Evolutionary conservation across 2,888 invertebrate genomes (phyloP).

Genomic region (Neoaliturus tenellus): DNA sequence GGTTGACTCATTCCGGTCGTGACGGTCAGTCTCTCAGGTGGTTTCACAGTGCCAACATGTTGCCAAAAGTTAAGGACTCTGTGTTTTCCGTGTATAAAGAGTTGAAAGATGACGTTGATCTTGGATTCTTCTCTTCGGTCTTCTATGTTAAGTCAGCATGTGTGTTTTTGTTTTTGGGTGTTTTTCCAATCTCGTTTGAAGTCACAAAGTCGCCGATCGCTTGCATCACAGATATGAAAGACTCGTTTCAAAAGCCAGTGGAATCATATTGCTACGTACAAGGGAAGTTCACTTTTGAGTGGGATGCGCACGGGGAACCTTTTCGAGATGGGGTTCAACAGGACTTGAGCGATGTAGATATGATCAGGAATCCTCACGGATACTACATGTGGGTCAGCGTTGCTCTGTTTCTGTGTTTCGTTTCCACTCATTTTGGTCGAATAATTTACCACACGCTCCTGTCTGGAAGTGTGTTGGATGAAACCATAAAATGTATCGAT

Average conservation of each 20-base stretch:
- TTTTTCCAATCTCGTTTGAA: background rate
- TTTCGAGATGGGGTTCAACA: background rate
- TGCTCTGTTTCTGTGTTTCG: background rate
- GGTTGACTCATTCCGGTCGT: too few relatives aligned
- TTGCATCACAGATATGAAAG: background rate
- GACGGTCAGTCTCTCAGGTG: background rate
- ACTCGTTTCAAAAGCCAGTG: background rate
- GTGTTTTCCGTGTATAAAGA: background rate
- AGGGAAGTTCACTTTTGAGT: background rate
- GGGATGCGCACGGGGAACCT: background rate
- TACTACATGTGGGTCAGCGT: constrained; percentile 1
- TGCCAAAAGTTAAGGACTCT: background rate
- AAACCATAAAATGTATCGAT: background rate
- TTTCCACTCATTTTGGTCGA: background rate
- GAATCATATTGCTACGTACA: background rate
- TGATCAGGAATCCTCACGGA: background rate
- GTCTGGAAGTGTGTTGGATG: background rate
- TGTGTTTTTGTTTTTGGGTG: background rate
- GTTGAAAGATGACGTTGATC: background rate
- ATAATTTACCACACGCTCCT: background rate
- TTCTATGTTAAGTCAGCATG: background rate
- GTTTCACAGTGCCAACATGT: background rate
- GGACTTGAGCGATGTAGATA: background rate
- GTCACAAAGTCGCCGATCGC: background rate
- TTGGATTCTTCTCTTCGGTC: background rate